These are phyloP conservation scores for Menura novaehollandiae DNA, from an alignment of 2,113 vertebrate species.

Conservation along the genomic window DNA sequence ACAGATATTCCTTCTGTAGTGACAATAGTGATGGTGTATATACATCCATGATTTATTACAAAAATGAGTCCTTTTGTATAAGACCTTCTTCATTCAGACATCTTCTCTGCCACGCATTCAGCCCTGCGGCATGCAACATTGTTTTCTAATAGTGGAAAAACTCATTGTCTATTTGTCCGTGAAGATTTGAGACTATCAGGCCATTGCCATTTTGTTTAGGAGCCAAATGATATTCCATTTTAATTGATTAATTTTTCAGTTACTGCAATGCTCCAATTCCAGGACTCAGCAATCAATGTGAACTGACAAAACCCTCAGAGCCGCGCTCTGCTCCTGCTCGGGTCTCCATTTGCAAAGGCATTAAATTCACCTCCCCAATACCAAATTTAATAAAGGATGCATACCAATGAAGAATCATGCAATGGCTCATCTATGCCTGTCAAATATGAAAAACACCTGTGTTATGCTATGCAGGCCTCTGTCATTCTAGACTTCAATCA, in stretches of 20 bases:
- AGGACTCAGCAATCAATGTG: conserved; percentile 21
- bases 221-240: conserved; percentile 30
- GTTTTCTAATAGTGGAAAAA: not conserved
- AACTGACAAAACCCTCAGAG: conserved; percentile 35
- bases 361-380: not conserved
- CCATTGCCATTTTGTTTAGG: conserved; percentile 12
- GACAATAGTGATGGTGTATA: not conserved
- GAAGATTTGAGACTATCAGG: not conserved
- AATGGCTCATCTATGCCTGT: not conserved
- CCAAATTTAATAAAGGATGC: conserved; percentile 40
- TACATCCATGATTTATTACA: not conserved
- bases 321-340: not conserved
- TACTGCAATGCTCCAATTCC: conserved; percentile 26
- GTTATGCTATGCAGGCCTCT: not conserved
- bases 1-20: not conserved
- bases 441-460: not conserved
- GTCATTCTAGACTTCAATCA: not conserved
- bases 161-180: not conserved
- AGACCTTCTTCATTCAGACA: not conserved
- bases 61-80: not conserved
- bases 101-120: not conserved
- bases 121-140: not conserved
- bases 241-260: conserved; percentile 46
- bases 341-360: not conserved
- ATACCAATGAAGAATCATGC: not conserved